A percentile compares a stretch with the other conserved stretches of the same genome.
Conservation (phyloP, 2,797 vertebrate genomes). For the Paguma larvata region DNA sequence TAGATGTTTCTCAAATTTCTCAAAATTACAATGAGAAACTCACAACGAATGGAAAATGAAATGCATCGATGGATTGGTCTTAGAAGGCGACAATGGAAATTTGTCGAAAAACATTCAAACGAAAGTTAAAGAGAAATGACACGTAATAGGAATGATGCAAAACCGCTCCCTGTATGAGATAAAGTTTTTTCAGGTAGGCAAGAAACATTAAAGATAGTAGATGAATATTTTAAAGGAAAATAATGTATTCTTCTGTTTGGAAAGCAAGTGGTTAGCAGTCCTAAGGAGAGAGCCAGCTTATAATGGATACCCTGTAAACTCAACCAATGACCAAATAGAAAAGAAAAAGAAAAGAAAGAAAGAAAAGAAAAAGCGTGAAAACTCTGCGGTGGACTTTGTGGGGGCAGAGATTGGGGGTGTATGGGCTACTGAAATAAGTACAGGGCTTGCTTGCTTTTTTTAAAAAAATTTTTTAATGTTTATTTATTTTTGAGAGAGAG, state of each 20-base stretch:
- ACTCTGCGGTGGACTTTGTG: background rate
- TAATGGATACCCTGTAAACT: background rate
- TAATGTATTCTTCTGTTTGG: background rate
- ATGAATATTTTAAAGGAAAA: background rate
- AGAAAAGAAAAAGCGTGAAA: background rate
- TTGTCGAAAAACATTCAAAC: background rate
- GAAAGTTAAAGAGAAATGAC: background rate
- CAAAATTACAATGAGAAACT: background rate
- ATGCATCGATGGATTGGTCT: background rate
- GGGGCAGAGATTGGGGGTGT: background rate
- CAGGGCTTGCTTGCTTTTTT: too few relatives aligned
- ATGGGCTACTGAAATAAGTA: background rate
- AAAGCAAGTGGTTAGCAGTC: background rate
- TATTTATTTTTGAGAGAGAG: too few relatives aligned
- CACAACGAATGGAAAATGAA: background rate
- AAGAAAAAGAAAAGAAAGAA: background rate
- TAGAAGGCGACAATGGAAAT: background rate
- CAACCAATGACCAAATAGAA: background rate
- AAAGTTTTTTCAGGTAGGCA: background rate
- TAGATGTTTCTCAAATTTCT: slow-evolving; percentile 62
- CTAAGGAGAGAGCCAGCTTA: background rate
- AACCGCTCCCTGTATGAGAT: background rate
- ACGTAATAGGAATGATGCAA: background rate
- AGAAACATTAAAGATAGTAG: background rate
- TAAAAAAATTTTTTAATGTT: too few relatives aligned